A percentile compares a stretch with the other conserved stretches of the same genome.
Conservation (phyloP, 2,888 invertebrate species). For the Tryphoninae sp. region DNA sequence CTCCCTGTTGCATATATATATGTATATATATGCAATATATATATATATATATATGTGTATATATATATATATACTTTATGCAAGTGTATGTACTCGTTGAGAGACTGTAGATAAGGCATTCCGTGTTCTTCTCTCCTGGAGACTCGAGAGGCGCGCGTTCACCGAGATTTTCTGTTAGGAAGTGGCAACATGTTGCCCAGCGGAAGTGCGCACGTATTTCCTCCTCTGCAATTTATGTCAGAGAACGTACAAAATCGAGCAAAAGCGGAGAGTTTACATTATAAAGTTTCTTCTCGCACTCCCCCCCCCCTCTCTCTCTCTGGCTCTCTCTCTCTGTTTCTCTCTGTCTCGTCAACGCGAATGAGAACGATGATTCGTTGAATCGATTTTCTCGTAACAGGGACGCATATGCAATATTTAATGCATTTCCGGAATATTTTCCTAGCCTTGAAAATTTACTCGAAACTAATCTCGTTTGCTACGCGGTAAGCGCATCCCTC, state of each 20-base stretch:
- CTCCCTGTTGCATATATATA: background rate
- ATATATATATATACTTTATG: conserved; percentile 10
- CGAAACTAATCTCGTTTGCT: conserved; percentile 49
- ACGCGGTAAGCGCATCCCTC: conserved; percentile 13
- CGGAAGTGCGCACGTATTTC: conserved; percentile 54
- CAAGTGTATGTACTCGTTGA: conserved; percentile 43
- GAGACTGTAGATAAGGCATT: conserved; percentile 59
- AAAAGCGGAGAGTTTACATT: conserved; percentile 19
- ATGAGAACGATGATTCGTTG: conserved; percentile 23
- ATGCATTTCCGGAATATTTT: conserved; percentile 45
- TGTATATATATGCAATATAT: conserved; percentile 4
- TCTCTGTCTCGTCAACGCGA: conserved; percentile 10
- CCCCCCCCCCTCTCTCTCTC: background rate
- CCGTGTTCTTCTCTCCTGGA: conserved; percentile 47
- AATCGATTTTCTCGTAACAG: conserved; percentile 27
- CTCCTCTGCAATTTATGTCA: conserved; percentile 3
- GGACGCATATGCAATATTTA: background rate
- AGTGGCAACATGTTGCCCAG: conserved; percentile 49
- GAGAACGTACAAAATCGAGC: conserved; percentile 5
- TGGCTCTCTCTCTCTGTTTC: conserved; percentile 1
- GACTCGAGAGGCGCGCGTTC: conserved; percentile 37
- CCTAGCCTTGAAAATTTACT: conserved; percentile 23
- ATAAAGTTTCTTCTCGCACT: conserved; percentile 5
- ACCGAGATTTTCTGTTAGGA: conserved; percentile 51
- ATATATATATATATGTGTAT: background rate